A percentile compares a stretch with the other conserved stretches of the same genome.
Conservation (phyloP, 2,113 vertebrate genomes). For the Centropristis striata region DNA sequence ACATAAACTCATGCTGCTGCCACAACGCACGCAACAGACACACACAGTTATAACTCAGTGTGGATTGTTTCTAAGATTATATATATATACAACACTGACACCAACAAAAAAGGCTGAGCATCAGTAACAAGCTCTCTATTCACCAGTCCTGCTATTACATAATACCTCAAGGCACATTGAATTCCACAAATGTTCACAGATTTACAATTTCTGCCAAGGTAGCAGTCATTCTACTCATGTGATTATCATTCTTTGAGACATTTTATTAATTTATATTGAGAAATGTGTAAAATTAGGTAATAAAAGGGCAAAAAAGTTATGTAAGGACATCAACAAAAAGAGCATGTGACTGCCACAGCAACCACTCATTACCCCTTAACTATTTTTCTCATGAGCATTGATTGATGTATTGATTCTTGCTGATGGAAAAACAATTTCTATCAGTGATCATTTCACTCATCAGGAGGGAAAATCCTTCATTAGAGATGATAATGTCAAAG, state of each 20-base stretch:
- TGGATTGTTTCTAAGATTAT: constrained; percentile 15
- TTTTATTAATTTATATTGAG: background rate
- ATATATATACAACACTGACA: constrained; percentile 7
- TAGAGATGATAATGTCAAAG: background rate
- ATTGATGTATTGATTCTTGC: constrained; percentile 60
- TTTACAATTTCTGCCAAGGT: constrained; percentile 33
- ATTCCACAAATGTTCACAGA: constrained; percentile 53
- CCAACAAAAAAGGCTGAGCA: constrained; percentile 16
- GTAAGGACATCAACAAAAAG: constrained; percentile 25
- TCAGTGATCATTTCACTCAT: constrained; percentile 37
- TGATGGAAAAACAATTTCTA: constrained; percentile 52
- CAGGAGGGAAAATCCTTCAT: constrained; percentile 4
- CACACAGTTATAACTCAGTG: constrained; percentile 1
- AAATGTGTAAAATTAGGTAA: background rate
- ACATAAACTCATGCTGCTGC: constrained; percentile 64
- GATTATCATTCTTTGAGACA: background rate
- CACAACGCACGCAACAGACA: constrained; percentile 31
- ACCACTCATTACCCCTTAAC: constrained; percentile 21
- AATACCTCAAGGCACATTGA: constrained; percentile 47
- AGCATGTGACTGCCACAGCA: constrained; percentile 41
- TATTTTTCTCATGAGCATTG: constrained; percentile 56
- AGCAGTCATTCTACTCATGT: background rate
- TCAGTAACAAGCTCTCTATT: constrained; percentile 42
- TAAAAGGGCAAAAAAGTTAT: constrained; percentile 15
- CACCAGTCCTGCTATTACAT: constrained; percentile 58